Base-by-base conservation (phyloP, 2,797 vertebrate genomes). In the Calcarius lapponicus region DNA sequence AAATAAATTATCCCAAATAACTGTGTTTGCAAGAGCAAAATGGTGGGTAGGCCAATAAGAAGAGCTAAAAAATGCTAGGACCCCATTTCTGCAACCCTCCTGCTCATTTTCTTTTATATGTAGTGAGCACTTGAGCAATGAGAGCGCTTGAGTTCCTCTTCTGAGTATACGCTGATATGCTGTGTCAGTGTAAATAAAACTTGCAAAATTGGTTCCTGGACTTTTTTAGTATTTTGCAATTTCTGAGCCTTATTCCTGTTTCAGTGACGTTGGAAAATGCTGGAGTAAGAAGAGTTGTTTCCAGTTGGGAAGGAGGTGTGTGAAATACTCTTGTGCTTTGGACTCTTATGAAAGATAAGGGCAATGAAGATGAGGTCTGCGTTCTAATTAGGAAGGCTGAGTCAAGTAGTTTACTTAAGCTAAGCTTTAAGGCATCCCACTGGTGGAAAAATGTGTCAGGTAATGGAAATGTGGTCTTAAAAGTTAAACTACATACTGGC, bases 1-100 rank as follows among this genome's bases (percentile, higher is more conserved):
- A 98, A 98, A 98, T 98, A 98, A 98, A 98, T 98, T 98, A 98
- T 88, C 96, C 96, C 96, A 95, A 96, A 97, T 97, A 97, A 94
- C 97, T 86, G 96, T 79, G 88, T 97, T 96, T 95, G 89, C 86
- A 95, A 80, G 88, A 94, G 72, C 78, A 94, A 88, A 93, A 93
- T 54, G 71, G 36, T 1, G 3, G 47, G 48, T 86, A 97, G 86
- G 51, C 54, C 91, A 86, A 82, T 40, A 92, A 86, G 72, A 79
- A 80, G 62, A 95, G 43, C 40, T 92, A 79, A 89, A 89, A 92
- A 90, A 25, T 40, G 38, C 36, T 43, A 48, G 45, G 21, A 67
- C 25, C 7, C 25, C 17, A 25, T 88, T 89, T 91, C 51, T 91
- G n/a, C n/a, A 75, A 38, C 2, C 6, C 24, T 7, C 17, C 20